These are phyloP conservation scores for Drosophila orena DNA, from an alignment of 1,140 invertebrate species.

Conservation along the genomic window DNA sequence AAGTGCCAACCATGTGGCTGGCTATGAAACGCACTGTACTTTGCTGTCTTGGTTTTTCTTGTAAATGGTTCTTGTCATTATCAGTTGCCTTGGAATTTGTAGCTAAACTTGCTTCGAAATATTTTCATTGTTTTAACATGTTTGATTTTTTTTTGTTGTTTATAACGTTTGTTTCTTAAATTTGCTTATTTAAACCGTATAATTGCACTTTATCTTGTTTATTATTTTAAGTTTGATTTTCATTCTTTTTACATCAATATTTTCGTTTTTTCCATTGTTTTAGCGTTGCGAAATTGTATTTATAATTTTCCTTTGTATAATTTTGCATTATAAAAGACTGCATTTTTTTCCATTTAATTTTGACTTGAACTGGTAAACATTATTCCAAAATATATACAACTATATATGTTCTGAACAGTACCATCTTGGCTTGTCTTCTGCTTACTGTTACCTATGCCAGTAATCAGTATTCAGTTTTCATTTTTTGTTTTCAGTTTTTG, in stretches of 20 bases:
- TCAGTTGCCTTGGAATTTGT: conserved; percentile 51
- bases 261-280: conserved; percentile 36
- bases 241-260: conserved; percentile 62
- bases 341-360: conserved; percentile 47
- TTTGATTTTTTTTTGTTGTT: conserved; percentile 24
- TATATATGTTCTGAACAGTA: conserved; percentile 71
- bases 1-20: neutral
- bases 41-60: conserved; percentile 23
- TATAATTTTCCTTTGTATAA: conserved; percentile 51
- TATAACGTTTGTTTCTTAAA: conserved; percentile 61
- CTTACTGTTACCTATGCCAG: neutral
- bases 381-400: conserved; percentile 83
- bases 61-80: conserved; percentile 28
- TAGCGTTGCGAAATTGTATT: conserved; percentile 43
- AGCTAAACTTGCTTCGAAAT: conserved; percentile 70
- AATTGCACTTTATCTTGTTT: conserved; percentile 78
- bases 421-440: conserved; percentile 30
- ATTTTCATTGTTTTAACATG: conserved; percentile 51
- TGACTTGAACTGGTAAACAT: conserved; percentile 66
- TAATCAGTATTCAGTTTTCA: conserved; percentile 22
- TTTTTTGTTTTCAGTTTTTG: conserved; percentile 6
- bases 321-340: conserved; percentile 61
- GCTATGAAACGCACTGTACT: conserved; percentile 23
- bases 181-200: conserved; percentile 80
- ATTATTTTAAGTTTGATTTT: conserved; percentile 66